phyloP scores from a whole-genome alignment of 2,888 invertebrate genomes.

The Ariolimax columbianus region DNA sequence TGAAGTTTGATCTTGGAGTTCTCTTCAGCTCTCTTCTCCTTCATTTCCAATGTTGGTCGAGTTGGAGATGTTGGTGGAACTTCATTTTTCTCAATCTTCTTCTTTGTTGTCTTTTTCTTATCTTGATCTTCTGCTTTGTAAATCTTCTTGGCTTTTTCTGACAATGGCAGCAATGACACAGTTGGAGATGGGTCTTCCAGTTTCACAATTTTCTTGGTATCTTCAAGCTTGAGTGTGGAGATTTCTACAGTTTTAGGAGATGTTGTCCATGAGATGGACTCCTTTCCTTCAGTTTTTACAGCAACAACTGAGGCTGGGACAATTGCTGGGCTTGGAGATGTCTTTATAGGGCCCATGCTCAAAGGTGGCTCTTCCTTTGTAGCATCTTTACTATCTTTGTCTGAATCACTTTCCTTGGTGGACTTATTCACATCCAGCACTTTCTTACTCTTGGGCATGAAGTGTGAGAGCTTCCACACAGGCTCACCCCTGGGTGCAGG shows the following conservation, averaged over 20 bases:
- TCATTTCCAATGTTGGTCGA: slow-evolving; percentile 43
- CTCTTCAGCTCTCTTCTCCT: slow-evolving; percentile 53
- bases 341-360: neutral
- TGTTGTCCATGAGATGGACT: neutral
- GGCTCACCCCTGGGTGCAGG: slow-evolving; percentile 39
- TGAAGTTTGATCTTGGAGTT: slow-evolving; percentile 59
- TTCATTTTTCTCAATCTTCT: slow-evolving; percentile 36
- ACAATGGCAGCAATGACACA: neutral
- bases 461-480: slow-evolving; percentile 49
- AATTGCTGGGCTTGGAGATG: neutral
- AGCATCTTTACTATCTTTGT: slow-evolving; percentile 19
- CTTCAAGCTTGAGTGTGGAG: slow-evolving; percentile 18
- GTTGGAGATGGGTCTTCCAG: neutral
- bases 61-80: slow-evolving; percentile 25
- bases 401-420: slow-evolving; percentile 6
- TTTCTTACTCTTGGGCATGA: slow-evolving; percentile 51
- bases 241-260: slow-evolving; percentile 6
- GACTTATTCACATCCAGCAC: slow-evolving; percentile 25
- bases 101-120: slow-evolving; percentile 26
- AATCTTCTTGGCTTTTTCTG: slow-evolving; percentile 28
- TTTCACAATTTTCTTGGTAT: slow-evolving; percentile 31
- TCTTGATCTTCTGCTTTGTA: slow-evolving; percentile 11
- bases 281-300: slow-evolving; percentile 29
- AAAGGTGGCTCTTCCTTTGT: neutral
- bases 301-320: slow-evolving; percentile 19